Base-by-base conservation (phyloP, 2,888 invertebrate species). In the Phaonia tiefii region DNA sequence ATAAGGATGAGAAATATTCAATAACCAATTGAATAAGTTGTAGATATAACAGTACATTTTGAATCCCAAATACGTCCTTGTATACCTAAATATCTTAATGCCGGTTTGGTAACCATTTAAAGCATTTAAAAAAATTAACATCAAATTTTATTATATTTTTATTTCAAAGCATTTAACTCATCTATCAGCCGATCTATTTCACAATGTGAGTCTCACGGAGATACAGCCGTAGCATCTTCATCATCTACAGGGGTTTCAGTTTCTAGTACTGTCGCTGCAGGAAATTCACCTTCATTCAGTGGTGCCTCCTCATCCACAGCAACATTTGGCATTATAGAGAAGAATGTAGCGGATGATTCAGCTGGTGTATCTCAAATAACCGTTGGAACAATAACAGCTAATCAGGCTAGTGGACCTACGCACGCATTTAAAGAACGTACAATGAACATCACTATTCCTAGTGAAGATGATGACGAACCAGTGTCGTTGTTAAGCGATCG, bases 401-500 rank as follows among this genome's bases (percentile, higher is more conserved):
- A 75, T 83, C 66, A 85, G 84, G 44, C 54, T 46, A 60, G 51
- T 15, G 72, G 8, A 77, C 66, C 73, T 66, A 81, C 71, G 84
- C 83, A 63, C 2, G 78, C 83, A 54, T 85, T 86, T 56, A 88
- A 89, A 78, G 89, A 90, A 79, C 88, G 89, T 46, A 89, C 88
- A 51, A 86, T 88, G 74, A 89, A 89, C 84, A 85, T 88, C 74
- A 87, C 86, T 22, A 90, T 88, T 84, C 86, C 87, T 31, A 87
- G 87, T 10, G 90, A 89, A 84, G 90, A 90, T 79, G 90, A 90
- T 49, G 89, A 89, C 26, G 90, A 90, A 79, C 87, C 87, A 5
- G 75, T 89, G 25, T 88, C 89, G 37, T 80, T 89, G 76, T 73
- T 88, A 1, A 86, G 85, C 73, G 89, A 89, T 58, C 87, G 88